Conservation (phyloP, 2,797 vertebrate species). For the Potorous gilbertii region DNA sequence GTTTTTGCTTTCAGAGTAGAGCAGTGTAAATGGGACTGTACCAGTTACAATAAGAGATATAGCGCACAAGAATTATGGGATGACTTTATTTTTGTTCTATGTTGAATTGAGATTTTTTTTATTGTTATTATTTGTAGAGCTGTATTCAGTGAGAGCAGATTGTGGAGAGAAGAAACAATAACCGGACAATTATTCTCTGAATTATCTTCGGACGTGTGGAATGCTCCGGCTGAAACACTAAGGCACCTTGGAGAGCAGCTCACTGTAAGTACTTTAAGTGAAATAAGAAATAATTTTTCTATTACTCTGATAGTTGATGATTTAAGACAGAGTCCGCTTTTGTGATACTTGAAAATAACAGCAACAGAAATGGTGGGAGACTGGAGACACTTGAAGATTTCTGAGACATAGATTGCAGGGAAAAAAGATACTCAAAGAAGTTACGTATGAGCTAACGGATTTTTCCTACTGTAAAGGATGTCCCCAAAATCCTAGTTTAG, state of each 20-base stretch:
- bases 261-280: constrained; percentile 79
- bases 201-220: constrained; percentile 69
- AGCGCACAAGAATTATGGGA: not conserved
- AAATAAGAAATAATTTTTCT: constrained; percentile 12
- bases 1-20: not conserved
- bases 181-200: constrained; percentile 55
- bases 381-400: not conserved
- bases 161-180: constrained; percentile 63
- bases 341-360: not conserved
- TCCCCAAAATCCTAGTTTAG: not conserved
- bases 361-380: not conserved
- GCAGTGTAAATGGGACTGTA: not conserved
- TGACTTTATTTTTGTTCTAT: rapidly evolving
- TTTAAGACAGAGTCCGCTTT: not conserved
- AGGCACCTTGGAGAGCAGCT: constrained; percentile 11
- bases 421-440: not conserved
- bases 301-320: constrained; percentile 15
- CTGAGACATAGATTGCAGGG: not conserved
- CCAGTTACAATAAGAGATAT: not conserved
- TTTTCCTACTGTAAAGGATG: not conserved
- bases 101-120: constrained; percentile 15
- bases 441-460: not conserved
- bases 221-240: constrained; percentile 58
- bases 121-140: constrained; percentile 75
- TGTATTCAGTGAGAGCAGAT: constrained; percentile 61